phyloP scores from a whole-genome alignment of 2,888 invertebrate species.

The Alitta virens region DNA sequence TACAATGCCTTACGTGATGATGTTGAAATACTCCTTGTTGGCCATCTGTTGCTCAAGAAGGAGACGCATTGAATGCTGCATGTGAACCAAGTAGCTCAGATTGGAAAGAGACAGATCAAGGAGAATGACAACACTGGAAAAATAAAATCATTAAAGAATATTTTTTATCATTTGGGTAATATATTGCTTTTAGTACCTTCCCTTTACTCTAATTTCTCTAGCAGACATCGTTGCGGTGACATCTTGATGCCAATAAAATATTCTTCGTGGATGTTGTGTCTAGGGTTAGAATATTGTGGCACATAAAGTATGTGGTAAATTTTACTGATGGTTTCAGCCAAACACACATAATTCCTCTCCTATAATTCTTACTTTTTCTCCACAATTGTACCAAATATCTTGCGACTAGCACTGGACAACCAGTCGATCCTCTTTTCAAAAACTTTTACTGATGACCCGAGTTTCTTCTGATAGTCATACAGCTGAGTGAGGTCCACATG shows the following conservation, averaged over 20 bases:
- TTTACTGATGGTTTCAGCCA: too few species aligned
- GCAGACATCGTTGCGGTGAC: conserved; percentile 4
- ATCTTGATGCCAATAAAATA: neutral
- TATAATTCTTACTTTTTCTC: conserved; percentile 53
- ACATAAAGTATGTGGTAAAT: too few species aligned
- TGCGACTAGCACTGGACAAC: conserved; percentile 52
- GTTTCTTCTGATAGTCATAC: conserved; percentile 57
- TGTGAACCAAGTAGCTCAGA: conserved; percentile 55
- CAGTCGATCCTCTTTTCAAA: conserved; percentile 55
- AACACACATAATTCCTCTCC: too few species aligned
- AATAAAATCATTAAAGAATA: too few species aligned
- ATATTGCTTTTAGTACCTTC: neutral
- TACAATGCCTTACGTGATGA: conserved; percentile 50
- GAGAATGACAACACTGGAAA: conserved; percentile 52
- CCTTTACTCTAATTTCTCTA: neutral
- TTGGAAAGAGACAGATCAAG: conserved; percentile 55
- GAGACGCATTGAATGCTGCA: conserved; percentile 55
- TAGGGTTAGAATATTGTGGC: too few species aligned
- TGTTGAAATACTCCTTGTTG: conserved; percentile 57
- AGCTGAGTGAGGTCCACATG: conserved; percentile 57
- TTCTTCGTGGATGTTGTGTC: too few species aligned
- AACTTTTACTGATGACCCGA: conserved; percentile 50
- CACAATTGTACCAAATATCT: conserved; percentile 53
- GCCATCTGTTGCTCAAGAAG: conserved; percentile 57
- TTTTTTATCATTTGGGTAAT: neutral